Base-by-base conservation (phyloP, 1,140 invertebrate genomes). In the Penaeus japonicus region DNA sequence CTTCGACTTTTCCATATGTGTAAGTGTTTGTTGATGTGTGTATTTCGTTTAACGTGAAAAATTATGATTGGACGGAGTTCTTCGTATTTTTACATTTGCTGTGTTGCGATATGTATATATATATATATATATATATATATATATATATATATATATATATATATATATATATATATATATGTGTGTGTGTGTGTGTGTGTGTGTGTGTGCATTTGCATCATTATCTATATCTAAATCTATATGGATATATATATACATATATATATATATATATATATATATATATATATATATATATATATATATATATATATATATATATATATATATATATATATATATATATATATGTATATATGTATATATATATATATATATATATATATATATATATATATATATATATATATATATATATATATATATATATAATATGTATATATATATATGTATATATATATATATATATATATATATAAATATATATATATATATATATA, bases 301-400 rank as follows among this genome's bases (percentile, higher is more conserved):
- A 4, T 70, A 70, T 70, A 70, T 70, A 70, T n/a, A 70, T n/a
- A 70, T 70, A 70, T 70, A 70, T 70, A 70, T 70, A 70, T n/a
- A n/a, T 70, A 70, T 70, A n/a, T 70, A 70, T 70, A 70, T 70
- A 70, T n/a, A 70, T 65, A 17, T 65, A 65, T 65, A 65, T 65
- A 17, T 65, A 65, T 65, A 65, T 65, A 15, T 65, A 15, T 15
- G 30, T 65, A 65, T 65, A 65, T 3, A 65, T 65, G 20, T 65
- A 4, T 70, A 70, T 70, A 70, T 70, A 70, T 7, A 70, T 70
- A 1, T 70, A 70, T 70, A 70, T 27, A 70, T 24, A 70, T n/a
- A 70, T 24, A 70, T 27, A 24, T 2, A 70, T 27, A 70, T n/a
- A 70, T n/a, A 70, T n/a, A 24, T 70, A 24, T 70, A 70, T 70